Percentiles rank a stretch among this genome's conserved stretches.
Evolutionary conservation across 2,888 invertebrate species (phyloP).

Genomic region (Leucoma salicis): DNA sequence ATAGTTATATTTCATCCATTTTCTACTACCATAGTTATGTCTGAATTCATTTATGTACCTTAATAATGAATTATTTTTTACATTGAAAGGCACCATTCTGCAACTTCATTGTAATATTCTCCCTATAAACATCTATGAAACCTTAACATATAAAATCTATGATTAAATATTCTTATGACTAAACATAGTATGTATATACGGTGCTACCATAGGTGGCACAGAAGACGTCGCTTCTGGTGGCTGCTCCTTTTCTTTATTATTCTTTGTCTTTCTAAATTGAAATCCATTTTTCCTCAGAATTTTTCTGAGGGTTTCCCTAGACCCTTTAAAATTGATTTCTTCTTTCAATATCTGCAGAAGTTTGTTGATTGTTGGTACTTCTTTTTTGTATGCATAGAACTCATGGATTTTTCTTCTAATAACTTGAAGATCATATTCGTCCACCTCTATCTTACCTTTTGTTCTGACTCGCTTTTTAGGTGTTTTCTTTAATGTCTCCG

Average conservation of each 20-base stretch:
- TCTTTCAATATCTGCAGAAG: constrained; percentile 69
- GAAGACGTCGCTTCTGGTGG: constrained; percentile 51
- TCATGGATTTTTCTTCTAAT: constrained; percentile 74
- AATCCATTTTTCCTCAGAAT: constrained; percentile 74
- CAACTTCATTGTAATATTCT: background rate
- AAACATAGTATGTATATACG: constrained; percentile 72
- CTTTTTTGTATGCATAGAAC: constrained; percentile 74
- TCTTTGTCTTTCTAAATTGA: constrained; percentile 73
- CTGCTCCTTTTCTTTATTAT: constrained; percentile 68
- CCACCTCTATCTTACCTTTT: constrained; percentile 74
- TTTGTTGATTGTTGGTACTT: constrained; percentile 74
- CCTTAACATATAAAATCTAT: constrained; percentile 30
- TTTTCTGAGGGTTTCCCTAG: constrained; percentile 69
- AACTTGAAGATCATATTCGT: constrained; percentile 71
- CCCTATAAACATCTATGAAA: background rate
- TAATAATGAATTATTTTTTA: background rate
- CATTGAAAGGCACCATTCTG: background rate
- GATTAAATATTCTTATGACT: constrained; percentile 70
- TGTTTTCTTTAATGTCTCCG: constrained; percentile 66
- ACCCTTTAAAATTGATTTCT: constrained; percentile 74
- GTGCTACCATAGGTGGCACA: constrained; percentile 66
- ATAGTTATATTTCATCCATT: too few relatives aligned
- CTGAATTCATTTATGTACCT: too few relatives aligned
- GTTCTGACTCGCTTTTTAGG: constrained; percentile 71
- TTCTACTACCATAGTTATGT: too few relatives aligned